These are phyloP conservation scores for Epinotia nisella DNA, from an alignment of 2,888 invertebrate species.

Conservation along the genomic window DNA sequence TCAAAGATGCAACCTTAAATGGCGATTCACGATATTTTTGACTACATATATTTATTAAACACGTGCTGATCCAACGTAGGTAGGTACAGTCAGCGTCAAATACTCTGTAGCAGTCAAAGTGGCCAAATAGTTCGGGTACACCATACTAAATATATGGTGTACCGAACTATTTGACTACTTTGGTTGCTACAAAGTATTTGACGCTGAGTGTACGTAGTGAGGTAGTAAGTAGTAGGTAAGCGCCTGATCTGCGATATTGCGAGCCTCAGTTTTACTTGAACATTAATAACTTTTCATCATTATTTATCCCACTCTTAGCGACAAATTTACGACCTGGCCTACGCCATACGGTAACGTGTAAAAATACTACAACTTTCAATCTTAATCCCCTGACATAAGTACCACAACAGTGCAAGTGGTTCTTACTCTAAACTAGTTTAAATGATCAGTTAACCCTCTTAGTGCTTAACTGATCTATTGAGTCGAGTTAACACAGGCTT, in stretches of 20 bases:
- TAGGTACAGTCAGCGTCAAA: too few species aligned
- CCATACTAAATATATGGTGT: too few species aligned
- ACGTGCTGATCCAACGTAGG: not conserved
- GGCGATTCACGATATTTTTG: too few species aligned
- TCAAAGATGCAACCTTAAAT: not conserved
- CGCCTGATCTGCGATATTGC: not conserved
- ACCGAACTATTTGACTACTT: too few species aligned
- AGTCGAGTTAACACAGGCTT: conserved; percentile 29
- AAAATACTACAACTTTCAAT: not conserved
- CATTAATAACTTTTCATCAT: conserved; percentile 16
- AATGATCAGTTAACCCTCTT: conserved; percentile 33
- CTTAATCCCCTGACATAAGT: conserved; percentile 11
- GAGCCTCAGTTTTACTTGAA: not conserved
- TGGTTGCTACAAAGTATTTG: too few species aligned
- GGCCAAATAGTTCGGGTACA: too few species aligned
- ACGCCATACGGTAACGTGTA: not conserved
- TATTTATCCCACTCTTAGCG: conserved; percentile 10
- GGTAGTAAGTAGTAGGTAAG: too few species aligned
- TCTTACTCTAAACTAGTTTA: conserved; percentile 24
- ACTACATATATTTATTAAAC: too few species aligned
- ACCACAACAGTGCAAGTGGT: not conserved
- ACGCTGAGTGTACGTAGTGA: too few species aligned
- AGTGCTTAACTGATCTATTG: conserved; percentile 39
- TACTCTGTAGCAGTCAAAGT: too few species aligned
- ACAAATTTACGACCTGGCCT: conserved; percentile 19